These are phyloP conservation scores for human DNA, from an alignment of 2,113 vertebrate species.

Conservation along the genomic window DNA sequence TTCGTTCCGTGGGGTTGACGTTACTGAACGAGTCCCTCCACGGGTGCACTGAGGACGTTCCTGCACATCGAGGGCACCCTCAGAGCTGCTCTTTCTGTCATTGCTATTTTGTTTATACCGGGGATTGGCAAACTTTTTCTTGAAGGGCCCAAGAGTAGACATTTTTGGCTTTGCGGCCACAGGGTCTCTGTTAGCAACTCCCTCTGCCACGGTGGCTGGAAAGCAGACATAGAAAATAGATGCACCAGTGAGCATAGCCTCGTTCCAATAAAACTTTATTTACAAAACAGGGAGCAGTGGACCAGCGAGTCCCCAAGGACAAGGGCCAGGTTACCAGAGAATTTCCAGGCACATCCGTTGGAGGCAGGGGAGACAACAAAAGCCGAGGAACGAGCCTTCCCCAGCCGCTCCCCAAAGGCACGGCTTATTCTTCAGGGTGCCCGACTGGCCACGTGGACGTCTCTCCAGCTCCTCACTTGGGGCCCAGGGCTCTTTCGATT, in stretches of 20 bases:
- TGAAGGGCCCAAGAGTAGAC: not conserved
- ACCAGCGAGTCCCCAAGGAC: not conserved
- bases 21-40: not conserved
- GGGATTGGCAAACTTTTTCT: not conserved
- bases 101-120: not conserved
- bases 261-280: not conserved
- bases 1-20: not conserved
- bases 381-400: too few species aligned
- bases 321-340: not conserved
- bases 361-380: not conserved
- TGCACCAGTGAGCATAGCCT: accelerated
- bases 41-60: accelerated
- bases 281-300: not conserved
- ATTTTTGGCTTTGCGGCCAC: not conserved
- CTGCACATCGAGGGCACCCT: not conserved
- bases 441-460: too few species aligned
- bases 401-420: too few species aligned
- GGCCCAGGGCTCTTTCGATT: not conserved
- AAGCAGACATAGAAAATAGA: not conserved
- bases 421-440: too few species aligned
- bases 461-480: too few species aligned
- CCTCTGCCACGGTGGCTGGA: not conserved
- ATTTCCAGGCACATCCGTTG: not conserved
- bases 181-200: not conserved
- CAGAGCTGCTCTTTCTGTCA: too few species aligned